Conservation (phyloP, 2,797 vertebrate species). For the Sarcoramphus papa region DNA sequence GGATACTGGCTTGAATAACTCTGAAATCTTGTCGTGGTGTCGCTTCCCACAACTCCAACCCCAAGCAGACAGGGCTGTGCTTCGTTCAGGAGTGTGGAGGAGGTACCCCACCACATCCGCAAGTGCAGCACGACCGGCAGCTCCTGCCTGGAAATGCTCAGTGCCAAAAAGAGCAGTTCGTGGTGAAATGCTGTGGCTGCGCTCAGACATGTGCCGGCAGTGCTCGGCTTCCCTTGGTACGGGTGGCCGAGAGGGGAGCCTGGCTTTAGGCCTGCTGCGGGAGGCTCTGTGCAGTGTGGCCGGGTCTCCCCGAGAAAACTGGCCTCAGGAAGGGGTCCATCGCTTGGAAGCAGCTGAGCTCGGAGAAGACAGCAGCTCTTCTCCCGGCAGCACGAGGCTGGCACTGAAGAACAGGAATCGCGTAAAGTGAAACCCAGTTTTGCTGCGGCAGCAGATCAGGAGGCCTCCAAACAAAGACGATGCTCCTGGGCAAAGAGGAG, state of each 20-base stretch:
- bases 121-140: fast-evolving
- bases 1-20: background rate
- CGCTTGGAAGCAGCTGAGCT: background rate
- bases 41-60: background rate
- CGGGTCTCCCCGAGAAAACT: background rate
- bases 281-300: background rate
- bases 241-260: background rate
- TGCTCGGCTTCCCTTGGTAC: fast-evolving
- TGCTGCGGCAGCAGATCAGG: background rate
- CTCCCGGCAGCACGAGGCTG: background rate
- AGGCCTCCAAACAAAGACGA: background rate
- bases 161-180: background rate
- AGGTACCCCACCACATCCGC: background rate
- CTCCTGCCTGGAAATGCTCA: background rate
- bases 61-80: background rate
- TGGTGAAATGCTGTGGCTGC: background rate
- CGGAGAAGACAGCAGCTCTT: background rate
- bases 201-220: fast-evolving
- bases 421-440: background rate
- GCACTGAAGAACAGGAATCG: background rate
- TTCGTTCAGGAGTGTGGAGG: background rate
- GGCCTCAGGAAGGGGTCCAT: fast-evolving
- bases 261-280: background rate
- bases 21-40: background rate
- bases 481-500: background rate